Evolutionary conservation across 2,113 vertebrate species (phyloP).

Genomic region (Plectropomus leopardus): DNA sequence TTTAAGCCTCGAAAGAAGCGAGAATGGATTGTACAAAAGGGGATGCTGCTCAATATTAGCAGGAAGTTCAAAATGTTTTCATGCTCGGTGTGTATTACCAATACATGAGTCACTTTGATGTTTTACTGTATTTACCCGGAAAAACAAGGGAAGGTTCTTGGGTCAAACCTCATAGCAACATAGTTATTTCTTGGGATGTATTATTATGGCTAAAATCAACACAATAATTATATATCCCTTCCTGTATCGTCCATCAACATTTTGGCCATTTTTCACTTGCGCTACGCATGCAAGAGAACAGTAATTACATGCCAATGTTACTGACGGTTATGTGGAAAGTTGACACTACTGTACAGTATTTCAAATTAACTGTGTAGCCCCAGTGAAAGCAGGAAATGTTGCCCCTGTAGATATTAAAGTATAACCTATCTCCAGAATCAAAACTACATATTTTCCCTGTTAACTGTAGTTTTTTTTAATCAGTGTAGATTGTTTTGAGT

Average conservation of each 20-base stretch:
- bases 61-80: conserved; percentile 26
- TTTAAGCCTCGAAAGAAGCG: conserved; percentile 60
- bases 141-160: background rate
- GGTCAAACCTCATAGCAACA: conserved; percentile 5
- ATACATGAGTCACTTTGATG: conserved; percentile 48
- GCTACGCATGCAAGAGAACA: background rate
- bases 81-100: conserved; percentile 13
- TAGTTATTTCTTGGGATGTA: background rate
- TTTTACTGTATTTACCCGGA: conserved; percentile 12
- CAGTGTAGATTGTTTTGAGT: too few species aligned
- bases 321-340: conserved; percentile 10
- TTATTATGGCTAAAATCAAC: conserved; percentile 1
- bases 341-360: background rate
- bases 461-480: too few species aligned
- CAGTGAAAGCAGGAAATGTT: background rate
- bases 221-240: conserved; percentile 6
- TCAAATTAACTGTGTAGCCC: background rate
- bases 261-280: background rate
- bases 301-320: background rate
- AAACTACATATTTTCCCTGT: too few species aligned
- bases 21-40: conserved; percentile 54
- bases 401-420: background rate
- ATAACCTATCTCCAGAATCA: too few species aligned
- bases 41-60: conserved; percentile 41
- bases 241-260: background rate